Conservation (phyloP, 2,797 vertebrate genomes). For the Aeoliscus strigatus region DNA sequence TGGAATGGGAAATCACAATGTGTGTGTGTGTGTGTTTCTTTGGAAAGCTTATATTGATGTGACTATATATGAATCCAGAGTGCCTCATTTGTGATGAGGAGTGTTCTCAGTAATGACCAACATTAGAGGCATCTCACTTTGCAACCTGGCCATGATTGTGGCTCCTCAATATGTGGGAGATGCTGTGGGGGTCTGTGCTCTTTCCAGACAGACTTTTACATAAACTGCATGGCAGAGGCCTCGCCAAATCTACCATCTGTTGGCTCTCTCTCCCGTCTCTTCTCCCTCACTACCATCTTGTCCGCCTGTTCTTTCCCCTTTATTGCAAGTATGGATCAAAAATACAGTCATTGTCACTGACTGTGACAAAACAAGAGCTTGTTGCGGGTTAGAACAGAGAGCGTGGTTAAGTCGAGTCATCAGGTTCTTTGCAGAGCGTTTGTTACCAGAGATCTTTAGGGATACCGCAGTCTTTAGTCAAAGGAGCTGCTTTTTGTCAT, state of each 20-base stretch:
- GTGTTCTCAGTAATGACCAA: conserved; percentile 40
- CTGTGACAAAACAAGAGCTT: conserved; percentile 57
- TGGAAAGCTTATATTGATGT: no score
- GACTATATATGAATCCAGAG: no score
- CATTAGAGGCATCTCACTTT: conserved; percentile 49
- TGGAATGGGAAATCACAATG: no score
- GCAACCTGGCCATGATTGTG: conserved; percentile 57
- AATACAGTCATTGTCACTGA: conserved; percentile 44
- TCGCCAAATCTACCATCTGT: conserved; percentile 76
- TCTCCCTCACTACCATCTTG: conserved; percentile 26
- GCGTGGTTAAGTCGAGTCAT: conserved; percentile 55
- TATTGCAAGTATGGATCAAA: conserved; percentile 56
- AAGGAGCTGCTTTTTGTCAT: conserved; percentile 72
- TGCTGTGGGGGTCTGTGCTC: conserved; percentile 67
- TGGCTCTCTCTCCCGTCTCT: conserved; percentile 47
- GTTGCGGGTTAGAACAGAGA: conserved; percentile 51
- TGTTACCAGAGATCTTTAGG: conserved; percentile 68
- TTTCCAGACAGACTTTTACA: conserved; percentile 70
- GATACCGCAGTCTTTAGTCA: conserved; percentile 72
- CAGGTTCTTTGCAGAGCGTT: conserved; percentile 57
- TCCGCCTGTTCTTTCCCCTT: conserved; percentile 36
- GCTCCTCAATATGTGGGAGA: conserved; percentile 64
- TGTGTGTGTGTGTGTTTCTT: not conserved
- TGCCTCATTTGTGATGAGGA: conserved; percentile 1
- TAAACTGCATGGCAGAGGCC: conserved; percentile 65